Conservation (phyloP, 2,797 vertebrate species). For the Salarias fasciatus region DNA sequence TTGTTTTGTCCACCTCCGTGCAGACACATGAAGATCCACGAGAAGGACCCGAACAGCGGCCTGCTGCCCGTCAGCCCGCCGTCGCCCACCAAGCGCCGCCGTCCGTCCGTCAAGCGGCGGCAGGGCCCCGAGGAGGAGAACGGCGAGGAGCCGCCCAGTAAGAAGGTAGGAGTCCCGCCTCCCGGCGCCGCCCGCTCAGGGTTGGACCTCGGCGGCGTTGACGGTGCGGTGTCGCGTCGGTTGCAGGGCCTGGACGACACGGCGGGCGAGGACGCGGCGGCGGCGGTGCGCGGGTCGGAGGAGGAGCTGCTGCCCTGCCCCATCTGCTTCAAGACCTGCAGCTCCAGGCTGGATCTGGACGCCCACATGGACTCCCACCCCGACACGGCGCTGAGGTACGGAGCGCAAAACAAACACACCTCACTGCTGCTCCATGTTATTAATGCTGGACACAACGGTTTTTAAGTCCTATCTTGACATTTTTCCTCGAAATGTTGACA, state of each 20-base stretch:
- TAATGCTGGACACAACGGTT: too few relatives aligned
- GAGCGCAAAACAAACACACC: too few relatives aligned
- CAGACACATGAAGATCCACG: conserved; percentile 99
- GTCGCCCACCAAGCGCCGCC: conserved; percentile 88
- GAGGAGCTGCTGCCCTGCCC: conserved; percentile 90
- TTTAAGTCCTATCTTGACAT: too few relatives aligned
- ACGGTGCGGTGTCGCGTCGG: conserved; percentile 13
- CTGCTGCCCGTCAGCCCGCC: conserved; percentile 84
- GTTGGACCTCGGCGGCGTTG: too few relatives aligned
- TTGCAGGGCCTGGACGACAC: conserved; percentile 87
- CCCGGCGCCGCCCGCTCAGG: too few relatives aligned
- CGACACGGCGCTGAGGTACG: conserved; percentile 90
- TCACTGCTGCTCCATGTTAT: too few relatives aligned
- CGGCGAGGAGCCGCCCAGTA: conserved; percentile 85
- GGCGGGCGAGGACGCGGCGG: conserved; percentile 70
- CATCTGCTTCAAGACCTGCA: conserved; percentile 93
- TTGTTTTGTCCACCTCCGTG: background rate
- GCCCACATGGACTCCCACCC: conserved; percentile 94
- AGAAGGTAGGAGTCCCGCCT: conserved; percentile 84
- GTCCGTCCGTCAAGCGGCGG: conserved; percentile 89
- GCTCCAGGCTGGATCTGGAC: conserved; percentile 91
- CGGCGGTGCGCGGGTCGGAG: conserved; percentile 74
- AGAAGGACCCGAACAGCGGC: conserved; percentile 88
- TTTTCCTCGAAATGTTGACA: too few relatives aligned
- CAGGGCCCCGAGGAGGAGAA: conserved; percentile 84